These are phyloP conservation scores for Bembecia ichneumoniformis DNA, from an alignment of 2,888 invertebrate species.

Conservation along the genomic window DNA sequence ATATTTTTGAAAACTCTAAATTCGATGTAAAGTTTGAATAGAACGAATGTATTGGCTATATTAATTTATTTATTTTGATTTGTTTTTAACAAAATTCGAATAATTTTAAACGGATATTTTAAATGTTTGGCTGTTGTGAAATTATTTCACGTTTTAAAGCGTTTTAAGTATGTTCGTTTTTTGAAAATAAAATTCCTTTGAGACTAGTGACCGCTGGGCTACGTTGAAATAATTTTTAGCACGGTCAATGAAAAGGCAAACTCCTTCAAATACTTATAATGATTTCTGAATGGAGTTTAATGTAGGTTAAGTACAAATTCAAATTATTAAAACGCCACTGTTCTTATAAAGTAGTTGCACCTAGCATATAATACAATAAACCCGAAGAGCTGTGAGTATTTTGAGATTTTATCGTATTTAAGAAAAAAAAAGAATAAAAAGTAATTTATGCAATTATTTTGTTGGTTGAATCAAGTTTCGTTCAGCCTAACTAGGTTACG, in stretches of 20 bases:
- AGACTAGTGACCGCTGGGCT: background rate
- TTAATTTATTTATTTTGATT: constrained; percentile 18
- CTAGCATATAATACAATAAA: constrained; percentile 70
- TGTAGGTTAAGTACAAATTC: constrained; percentile 71
- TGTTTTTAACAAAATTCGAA: background rate
- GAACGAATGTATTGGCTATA: constrained; percentile 48
- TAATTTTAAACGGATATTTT: background rate
- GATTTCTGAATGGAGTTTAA: constrained; percentile 46
- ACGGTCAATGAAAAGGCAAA: constrained; percentile 2
- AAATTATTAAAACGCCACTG: constrained; percentile 70
- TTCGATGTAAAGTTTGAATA: constrained; percentile 37
- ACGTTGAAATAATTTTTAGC: background rate
- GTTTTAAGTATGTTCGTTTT: background rate
- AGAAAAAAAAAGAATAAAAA: constrained; percentile 41
- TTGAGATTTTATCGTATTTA: constrained; percentile 72
- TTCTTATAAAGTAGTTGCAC: constrained; percentile 72
- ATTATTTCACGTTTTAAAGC: background rate
- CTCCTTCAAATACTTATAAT: constrained; percentile 22
- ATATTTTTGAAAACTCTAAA: constrained; percentile 69
- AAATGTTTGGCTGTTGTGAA: background rate
- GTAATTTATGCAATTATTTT: constrained; percentile 48
- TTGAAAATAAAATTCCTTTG: background rate
- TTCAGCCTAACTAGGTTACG: constrained; percentile 65
- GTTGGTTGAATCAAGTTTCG: constrained; percentile 52
- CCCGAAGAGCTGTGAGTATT: constrained; percentile 72